Conservation (phyloP, 2,797 vertebrate species). For the Okamejei kenojei region DNA sequence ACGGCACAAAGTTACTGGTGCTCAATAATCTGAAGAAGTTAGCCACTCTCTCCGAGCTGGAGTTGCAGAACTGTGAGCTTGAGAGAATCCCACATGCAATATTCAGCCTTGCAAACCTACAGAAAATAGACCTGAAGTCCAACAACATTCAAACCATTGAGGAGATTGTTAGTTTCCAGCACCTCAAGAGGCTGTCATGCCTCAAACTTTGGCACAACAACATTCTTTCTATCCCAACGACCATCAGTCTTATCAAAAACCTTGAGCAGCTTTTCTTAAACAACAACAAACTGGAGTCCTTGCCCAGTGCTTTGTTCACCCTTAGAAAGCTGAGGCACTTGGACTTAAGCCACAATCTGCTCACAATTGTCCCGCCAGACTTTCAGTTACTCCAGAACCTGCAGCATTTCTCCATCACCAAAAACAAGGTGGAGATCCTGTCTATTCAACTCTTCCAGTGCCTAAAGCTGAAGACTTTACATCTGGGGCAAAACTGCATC, state of each 20-base stretch:
- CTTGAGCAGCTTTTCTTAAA: conserved; percentile 64
- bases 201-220: conserved; percentile 62
- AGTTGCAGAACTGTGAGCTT: conserved; percentile 62
- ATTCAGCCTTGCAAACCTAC: conserved; percentile 53
- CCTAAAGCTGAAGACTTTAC: conserved; percentile 54
- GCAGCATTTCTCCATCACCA: conserved; percentile 58
- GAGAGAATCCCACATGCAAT: conserved; percentile 61
- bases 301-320: conserved; percentile 61
- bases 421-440: conserved; percentile 60
- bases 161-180: conserved; percentile 59
- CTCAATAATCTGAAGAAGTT: conserved; percentile 58
- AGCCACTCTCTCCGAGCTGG: conserved; percentile 54
- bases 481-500: conserved; percentile 59
- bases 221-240: conserved; percentile 53
- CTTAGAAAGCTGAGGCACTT: conserved; percentile 59
- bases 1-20: conserved; percentile 58
- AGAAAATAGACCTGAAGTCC: conserved; percentile 57
- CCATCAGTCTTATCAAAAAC: conserved; percentile 55
- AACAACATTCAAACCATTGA: conserved; percentile 64
- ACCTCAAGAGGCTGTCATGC: conserved; percentile 56
- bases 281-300: conserved; percentile 59
- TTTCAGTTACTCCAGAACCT: conserved; percentile 56
- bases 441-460: conserved; percentile 60
- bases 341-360: conserved; percentile 61
- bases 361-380: conserved; percentile 55